Evolutionary conservation across 2,888 invertebrate genomes (phyloP), one percentile per base, ranked within the genome.

Genomic region (Diaprepes abbreviatus): DNA sequence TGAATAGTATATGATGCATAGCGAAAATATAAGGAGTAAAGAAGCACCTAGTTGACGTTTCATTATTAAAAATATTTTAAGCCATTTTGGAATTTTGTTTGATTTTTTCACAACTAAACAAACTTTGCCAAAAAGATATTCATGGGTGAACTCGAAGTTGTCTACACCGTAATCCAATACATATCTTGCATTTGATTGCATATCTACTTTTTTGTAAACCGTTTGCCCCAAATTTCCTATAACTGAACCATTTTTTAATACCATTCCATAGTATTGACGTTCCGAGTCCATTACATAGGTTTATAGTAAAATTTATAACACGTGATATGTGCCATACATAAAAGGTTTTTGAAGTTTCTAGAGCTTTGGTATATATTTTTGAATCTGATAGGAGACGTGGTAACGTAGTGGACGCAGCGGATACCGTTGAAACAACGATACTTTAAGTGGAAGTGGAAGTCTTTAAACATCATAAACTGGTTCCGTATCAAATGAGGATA

Each of bases 101-200:
- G 86, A 79, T 76, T 85, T 84, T 0, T 84, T 85, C 1, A 83
- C 84, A 1, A 86, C 74, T 10, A 86, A 76, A 72, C 86, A 86
- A 9, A 86, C 74, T 21, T 79, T 74, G 68, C 86, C 86, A 66
- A 76, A 81, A 14, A 75, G 78, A 9, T 83, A 78, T 3, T 83
- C 79, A 7, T 70, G 66, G 0, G 85, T 82, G 71, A 82, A 85
- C 62, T 84, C 85, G 7, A 85, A 79, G 1, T 78, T 74, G 1
- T 78, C 68, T 2, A 79, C 78, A 5, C 77, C 76, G 66, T 85
- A 85, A 10, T 79, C 73, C 33, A 81, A 80, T 14, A 84, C 64
- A 74, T 85, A 86, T 63, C 85, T 78, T 1, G 82, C 81, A 66
- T 86, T 86, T 19, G 81, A 80, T n/a, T 84, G 80, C 9, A 85